Conservation (phyloP, 2,888 invertebrate genomes). For the Dastarcus helophoroides region DNA sequence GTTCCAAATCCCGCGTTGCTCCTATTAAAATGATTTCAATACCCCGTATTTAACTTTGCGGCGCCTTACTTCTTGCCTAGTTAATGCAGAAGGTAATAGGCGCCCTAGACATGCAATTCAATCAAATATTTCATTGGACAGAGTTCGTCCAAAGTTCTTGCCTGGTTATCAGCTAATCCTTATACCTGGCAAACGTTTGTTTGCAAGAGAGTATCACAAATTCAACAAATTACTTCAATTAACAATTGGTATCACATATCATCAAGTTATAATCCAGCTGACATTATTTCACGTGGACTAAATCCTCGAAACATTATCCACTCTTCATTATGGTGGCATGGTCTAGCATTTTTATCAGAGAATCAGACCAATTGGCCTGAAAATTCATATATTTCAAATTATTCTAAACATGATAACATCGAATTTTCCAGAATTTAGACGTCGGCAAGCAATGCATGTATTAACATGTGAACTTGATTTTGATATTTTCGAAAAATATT, state of each 20-base stretch:
- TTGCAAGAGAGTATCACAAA: conserved; percentile 1
- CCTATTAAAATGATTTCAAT: conserved; percentile 11
- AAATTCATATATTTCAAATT: neutral
- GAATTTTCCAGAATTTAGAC: neutral
- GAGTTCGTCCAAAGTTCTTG: neutral
- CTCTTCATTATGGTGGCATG: conserved; percentile 3
- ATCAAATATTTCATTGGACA: neutral
- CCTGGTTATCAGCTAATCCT: neutral
- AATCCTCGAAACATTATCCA: neutral
- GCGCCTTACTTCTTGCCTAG: conserved; percentile 9
- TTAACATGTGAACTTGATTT: too few species aligned
- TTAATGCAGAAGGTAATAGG: conserved; percentile 8
- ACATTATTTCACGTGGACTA: conserved; percentile 1
- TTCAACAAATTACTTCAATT: neutral
- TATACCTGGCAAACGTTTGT: conserved; percentile 2
- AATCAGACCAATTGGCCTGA: neutral
- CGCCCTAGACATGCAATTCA: neutral
- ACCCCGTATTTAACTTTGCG: conserved; percentile 11
- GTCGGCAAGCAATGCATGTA: neutral
- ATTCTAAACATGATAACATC: neutral
- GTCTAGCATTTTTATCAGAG: neutral
- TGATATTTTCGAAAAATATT: neutral
- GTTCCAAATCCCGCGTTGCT: conserved; percentile 11
- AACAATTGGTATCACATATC: conserved; percentile 2
- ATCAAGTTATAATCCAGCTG: conserved; percentile 1